A percentile compares a stretch with the other conserved stretches of the same genome.
These are phyloP conservation scores for Leucozona laternaria DNA, from an alignment of 2,888 invertebrate genomes.

Conservation along the genomic window DNA sequence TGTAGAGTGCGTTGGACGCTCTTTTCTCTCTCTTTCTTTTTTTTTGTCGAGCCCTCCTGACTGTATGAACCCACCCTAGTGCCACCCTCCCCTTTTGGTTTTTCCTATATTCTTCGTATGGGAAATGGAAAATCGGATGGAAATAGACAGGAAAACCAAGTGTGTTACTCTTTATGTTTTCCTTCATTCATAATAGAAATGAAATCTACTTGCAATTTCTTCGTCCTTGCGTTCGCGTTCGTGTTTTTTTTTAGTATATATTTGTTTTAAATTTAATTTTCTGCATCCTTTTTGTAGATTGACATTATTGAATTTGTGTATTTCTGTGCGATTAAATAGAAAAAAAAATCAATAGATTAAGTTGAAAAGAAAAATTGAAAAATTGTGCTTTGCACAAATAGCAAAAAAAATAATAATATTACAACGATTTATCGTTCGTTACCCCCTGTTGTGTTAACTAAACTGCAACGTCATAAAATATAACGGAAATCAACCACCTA, in stretches of 20 bases:
- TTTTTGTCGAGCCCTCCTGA: slow-evolving; percentile 22
- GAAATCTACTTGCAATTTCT: slow-evolving; percentile 57
- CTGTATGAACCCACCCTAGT: slow-evolving; percentile 49
- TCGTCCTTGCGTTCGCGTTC: slow-evolving; percentile 29
- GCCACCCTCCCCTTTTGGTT: slow-evolving; percentile 34
- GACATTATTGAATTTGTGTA: slow-evolving; percentile 45
- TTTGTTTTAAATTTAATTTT: slow-evolving; percentile 29
- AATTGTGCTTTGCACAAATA: slow-evolving; percentile 59
- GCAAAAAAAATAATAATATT: neutral
- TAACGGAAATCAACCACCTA: slow-evolving; percentile 57
- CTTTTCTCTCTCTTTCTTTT: slow-evolving; percentile 34
- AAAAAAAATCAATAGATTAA: slow-evolving; percentile 36
- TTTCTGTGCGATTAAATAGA: slow-evolving; percentile 51
- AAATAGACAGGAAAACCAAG: slow-evolving; percentile 61
- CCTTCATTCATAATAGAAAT: slow-evolving; percentile 67
- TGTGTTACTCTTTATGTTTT: slow-evolving; percentile 65
- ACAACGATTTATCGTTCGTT: slow-evolving; percentile 42
- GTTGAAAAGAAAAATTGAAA: slow-evolving; percentile 1
- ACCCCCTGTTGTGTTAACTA: slow-evolving; percentile 43
- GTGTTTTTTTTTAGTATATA: slow-evolving; percentile 1
- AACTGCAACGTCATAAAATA: slow-evolving; percentile 47
- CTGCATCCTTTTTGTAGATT: slow-evolving; percentile 38
- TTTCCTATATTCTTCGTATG: slow-evolving; percentile 28
- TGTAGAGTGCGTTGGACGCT: slow-evolving; percentile 51
- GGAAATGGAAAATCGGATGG: slow-evolving; percentile 59